Conservation (phyloP, 2,888 invertebrate genomes). For the Thymelicus acteon region DNA sequence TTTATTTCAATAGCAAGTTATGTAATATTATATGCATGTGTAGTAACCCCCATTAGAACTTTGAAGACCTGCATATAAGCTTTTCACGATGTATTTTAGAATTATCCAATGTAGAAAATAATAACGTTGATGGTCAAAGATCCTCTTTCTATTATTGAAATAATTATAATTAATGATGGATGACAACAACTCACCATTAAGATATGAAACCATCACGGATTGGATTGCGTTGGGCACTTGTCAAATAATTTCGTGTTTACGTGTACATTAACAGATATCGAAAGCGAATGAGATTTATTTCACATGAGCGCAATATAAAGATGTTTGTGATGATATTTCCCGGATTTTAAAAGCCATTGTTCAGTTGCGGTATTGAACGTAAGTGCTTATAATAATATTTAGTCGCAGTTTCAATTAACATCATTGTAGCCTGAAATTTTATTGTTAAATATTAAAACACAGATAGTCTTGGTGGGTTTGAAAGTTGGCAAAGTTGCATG, state of each 20-base stretch:
- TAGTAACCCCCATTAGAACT: too few species aligned
- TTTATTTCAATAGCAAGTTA: too few species aligned
- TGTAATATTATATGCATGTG: too few species aligned
- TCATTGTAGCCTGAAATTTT: neutral
- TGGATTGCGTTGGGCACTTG: neutral
- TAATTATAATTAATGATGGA: too few species aligned
- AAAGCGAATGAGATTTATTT: neutral
- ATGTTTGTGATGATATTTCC: neutral
- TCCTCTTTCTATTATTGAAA: too few species aligned
- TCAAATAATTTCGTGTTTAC: neutral
- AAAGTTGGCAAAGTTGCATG: too few species aligned
- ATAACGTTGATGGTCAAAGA: too few species aligned
- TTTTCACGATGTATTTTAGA: too few species aligned
- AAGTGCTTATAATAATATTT: neutral
- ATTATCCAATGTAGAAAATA: too few species aligned
- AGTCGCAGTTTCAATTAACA: neutral
- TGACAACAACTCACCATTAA: neutral
- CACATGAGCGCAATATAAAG: conserved; percentile 4
- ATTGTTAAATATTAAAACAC: neutral
- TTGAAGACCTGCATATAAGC: too few species aligned
- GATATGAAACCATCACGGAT: neutral
- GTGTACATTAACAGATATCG: neutral
- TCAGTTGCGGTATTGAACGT: neutral
- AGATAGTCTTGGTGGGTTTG: too few species aligned
- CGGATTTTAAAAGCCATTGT: conserved; percentile 5